Conservation (phyloP, 2,888 invertebrate genomes). For the Dicycla oo region DNA sequence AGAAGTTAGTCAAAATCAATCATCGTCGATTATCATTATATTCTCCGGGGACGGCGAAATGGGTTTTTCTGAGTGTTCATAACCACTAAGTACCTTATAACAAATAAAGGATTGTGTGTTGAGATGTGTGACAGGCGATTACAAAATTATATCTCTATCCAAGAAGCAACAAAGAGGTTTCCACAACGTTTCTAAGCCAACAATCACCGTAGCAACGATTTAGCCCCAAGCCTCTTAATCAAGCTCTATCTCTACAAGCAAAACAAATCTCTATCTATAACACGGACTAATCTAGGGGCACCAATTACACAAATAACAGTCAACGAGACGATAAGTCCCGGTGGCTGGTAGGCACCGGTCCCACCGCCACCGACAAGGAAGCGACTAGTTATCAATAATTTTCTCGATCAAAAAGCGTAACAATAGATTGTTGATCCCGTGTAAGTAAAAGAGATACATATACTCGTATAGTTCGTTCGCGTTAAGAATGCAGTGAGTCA, state of each 20-base stretch:
- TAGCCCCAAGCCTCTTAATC: constrained; percentile 22
- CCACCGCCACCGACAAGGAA: background rate
- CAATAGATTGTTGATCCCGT: background rate
- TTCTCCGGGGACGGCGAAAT: no score
- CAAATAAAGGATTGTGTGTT: no score
- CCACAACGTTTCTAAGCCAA: background rate
- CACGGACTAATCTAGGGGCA: constrained; percentile 11
- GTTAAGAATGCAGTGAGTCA: no score
- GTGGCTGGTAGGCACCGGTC: background rate
- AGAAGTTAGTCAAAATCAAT: no score
- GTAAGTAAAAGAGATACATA: no score
- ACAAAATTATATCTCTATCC: background rate
- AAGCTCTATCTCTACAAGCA: constrained; percentile 15
- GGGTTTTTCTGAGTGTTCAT: no score
- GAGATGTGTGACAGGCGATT: background rate
- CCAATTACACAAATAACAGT: constrained; percentile 28
- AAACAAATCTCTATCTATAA: constrained; percentile 40
- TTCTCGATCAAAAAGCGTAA: background rate
- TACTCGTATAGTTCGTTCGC: no score
- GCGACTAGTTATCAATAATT: background rate
- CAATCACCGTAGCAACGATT: background rate
- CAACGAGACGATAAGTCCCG: constrained; percentile 12
- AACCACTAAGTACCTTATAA: no score
- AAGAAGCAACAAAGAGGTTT: background rate
- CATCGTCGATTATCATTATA: no score